A percentile compares a stretch with the other conserved stretches of the same genome.
Evolutionary conservation across 2,888 invertebrate genomes (phyloP).

Genomic region (Athalia cordata): DNA sequence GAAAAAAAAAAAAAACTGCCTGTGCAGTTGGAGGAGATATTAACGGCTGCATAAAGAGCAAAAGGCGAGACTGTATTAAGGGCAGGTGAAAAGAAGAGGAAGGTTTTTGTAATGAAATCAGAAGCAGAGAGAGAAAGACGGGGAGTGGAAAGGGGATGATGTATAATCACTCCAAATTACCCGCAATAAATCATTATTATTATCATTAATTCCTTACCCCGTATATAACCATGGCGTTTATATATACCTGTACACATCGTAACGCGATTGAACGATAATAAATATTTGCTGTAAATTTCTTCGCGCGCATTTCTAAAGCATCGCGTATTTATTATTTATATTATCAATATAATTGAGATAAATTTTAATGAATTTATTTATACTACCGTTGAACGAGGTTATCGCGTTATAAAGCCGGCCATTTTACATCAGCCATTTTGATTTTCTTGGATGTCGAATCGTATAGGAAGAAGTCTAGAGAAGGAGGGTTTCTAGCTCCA

Average conservation of each 20-base stretch:
- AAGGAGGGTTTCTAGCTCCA: not conserved
- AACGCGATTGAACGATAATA: too few relatives aligned
- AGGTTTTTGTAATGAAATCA: too few relatives aligned
- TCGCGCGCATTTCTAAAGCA: too few relatives aligned
- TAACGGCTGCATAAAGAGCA: not conserved
- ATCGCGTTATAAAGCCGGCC: conserved; percentile 50
- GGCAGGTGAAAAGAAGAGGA: not conserved
- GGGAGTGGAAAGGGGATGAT: not conserved
- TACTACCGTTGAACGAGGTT: not conserved
- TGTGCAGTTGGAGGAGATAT: not conserved
- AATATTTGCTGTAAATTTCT: too few relatives aligned
- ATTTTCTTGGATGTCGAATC: conserved; percentile 47
- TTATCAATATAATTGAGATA: not conserved
- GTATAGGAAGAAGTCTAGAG: conserved; percentile 26
- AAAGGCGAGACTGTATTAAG: too few relatives aligned
- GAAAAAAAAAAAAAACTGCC: not conserved
- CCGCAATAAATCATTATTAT: too few relatives aligned
- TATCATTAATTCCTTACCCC: too few relatives aligned
- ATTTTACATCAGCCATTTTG: conserved; percentile 69
- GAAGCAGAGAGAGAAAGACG: too few relatives aligned
- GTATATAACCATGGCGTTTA: too few relatives aligned
- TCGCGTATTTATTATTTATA: too few relatives aligned
- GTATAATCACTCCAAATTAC: too few relatives aligned
- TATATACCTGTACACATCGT: too few relatives aligned
- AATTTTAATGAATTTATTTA: not conserved